phyloP scores from a whole-genome alignment of 2,888 invertebrate species.

The Eilema depressum region DNA sequence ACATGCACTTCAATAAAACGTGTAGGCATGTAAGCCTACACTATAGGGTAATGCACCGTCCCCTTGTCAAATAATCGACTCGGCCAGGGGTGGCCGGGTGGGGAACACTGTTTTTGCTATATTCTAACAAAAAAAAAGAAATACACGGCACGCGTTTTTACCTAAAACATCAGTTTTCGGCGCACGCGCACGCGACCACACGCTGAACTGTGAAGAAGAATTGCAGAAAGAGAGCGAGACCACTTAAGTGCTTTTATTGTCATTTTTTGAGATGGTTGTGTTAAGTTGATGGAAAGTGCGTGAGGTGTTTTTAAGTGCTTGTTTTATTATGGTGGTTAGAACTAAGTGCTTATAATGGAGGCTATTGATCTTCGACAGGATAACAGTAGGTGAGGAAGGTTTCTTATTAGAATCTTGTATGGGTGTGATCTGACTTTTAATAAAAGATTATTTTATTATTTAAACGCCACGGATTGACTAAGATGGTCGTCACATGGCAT shows the following conservation, averaged over 20 bases:
- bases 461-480: background rate
- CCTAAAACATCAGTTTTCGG: conserved; percentile 82
- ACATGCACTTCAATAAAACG: background rate
- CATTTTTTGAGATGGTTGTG: background rate
- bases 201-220: conserved; percentile 52
- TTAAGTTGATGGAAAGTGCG: conserved; percentile 17
- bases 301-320: conserved; percentile 25
- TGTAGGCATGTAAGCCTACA: conserved; percentile 65
- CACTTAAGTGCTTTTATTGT: conserved; percentile 23
- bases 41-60: conserved; percentile 76
- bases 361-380: conserved; percentile 65
- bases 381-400: conserved; percentile 63
- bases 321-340: conserved; percentile 63
- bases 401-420: conserved; percentile 64
- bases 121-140: conserved; percentile 78
- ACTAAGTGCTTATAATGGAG: conserved; percentile 58
- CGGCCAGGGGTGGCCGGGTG: conserved; percentile 70
- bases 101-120: conserved; percentile 80
- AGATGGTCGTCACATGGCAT: too few relatives aligned
- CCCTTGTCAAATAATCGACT: conserved; percentile 75
- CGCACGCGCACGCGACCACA: conserved; percentile 80
- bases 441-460: background rate
- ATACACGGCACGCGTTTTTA: conserved; percentile 76
- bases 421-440: background rate
- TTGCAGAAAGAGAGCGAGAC: conserved; percentile 28